Base-by-base conservation (phyloP, 1,140 invertebrate species). In the Battus philenor region DNA sequence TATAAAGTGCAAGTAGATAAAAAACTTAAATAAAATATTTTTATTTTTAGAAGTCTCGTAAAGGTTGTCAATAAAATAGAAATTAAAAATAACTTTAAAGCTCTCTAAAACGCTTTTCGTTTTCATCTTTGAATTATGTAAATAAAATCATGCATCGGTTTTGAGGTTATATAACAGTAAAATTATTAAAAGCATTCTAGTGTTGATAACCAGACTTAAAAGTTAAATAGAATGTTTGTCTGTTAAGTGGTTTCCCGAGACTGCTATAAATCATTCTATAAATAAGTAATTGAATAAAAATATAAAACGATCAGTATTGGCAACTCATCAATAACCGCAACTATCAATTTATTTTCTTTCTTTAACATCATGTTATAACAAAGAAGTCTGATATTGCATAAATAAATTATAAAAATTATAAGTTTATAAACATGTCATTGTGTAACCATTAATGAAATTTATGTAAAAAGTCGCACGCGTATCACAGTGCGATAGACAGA, bases 311-410 rank as follows among this genome's bases (percentile, higher is more conserved):
- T 30, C 12, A 9, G 36, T 26, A 39, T 39, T 26, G 36, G 36
- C 36, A 39, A 26, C 22, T 26, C 12, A 39, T 39, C 36, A 36
- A 36, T 20, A n/a, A 39, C 36, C 36, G 18, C 34, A 39, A 24
- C 36, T 39, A 39, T 39, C 36, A 2, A 26, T 39, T 27, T 13
- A 38, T n/a, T 11, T 39, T 33, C 10, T 22, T 27, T 18, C 10
- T 15, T 30, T 36, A 20, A 18, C 16, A 18, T 36, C 1, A 10
- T 36, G 13, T 18, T 18, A 22, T 11, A 18, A 34, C 8, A 18
- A 34, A 20, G 10, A 24, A 3, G 8, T n/a, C n/a, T n/a, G 16
- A 20, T 22, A 20, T 11, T 12, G 10, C 24, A 12, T 15, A 24
- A 24, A 38, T 8, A 38, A 2, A 31, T 11, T 1, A 33, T 46